These are phyloP conservation scores for Habroteleia sp. DNA, from an alignment of 2,888 invertebrate genomes.

Conservation along the genomic window DNA sequence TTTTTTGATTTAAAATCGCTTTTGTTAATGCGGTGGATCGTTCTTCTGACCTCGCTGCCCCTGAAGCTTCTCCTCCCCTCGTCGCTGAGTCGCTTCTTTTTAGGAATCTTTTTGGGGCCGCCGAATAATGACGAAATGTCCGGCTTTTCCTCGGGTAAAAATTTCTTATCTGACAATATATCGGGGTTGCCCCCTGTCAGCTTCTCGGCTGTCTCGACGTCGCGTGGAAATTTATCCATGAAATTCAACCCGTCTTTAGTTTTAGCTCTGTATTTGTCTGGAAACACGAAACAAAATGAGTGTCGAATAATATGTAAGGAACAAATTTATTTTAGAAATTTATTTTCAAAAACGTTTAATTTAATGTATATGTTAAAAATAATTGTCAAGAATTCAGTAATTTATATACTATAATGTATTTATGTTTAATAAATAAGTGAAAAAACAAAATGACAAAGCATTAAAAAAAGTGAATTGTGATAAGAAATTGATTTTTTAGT, in stretches of 20 bases:
- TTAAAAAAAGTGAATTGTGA: no score
- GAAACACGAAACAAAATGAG: constrained; percentile 42
- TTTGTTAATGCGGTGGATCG: constrained; percentile 81
- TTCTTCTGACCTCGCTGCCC: constrained; percentile 72
- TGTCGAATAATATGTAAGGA: background rate
- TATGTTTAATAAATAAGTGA: no score
- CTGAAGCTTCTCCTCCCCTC: constrained; percentile 69
- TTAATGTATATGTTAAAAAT: no score
- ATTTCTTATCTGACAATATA: constrained; percentile 85
- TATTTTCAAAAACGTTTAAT: background rate
- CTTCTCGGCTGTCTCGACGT: constrained; percentile 88
- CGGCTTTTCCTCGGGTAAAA: constrained; percentile 82
- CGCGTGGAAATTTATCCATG: constrained; percentile 91
- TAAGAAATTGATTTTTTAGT: no score
- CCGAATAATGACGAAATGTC: constrained; percentile 83
- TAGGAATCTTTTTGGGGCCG: constrained; percentile 79
- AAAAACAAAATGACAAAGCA: no score
- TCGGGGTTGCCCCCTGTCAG: constrained; percentile 87
- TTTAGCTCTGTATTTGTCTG: constrained; percentile 85
- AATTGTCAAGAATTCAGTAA: no score
- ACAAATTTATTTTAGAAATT: background rate
- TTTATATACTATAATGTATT: no score
- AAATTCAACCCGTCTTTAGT: constrained; percentile 82
- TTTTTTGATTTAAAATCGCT: constrained; percentile 85
- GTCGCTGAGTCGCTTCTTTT: constrained; percentile 75